A percentile compares a stretch with the other conserved stretches of the same genome.
Conservation (phyloP, 2,113 vertebrate genomes). For the Zosterops pallidus region DNA sequence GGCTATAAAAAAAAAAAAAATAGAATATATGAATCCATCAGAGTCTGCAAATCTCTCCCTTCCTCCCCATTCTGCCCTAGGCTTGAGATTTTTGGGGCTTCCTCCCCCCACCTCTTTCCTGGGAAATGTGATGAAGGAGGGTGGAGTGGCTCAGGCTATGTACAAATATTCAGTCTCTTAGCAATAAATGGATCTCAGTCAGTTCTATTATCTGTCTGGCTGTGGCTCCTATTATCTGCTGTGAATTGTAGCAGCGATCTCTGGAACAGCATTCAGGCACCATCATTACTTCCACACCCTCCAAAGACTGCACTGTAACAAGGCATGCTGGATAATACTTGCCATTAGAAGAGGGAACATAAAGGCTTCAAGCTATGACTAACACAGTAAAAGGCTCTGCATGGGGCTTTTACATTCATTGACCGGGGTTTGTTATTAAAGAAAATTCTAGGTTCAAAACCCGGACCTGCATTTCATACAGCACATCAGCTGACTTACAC, state of each 20-base stretch:
- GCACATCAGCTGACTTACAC: conserved; percentile 17
- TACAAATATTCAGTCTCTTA: conserved; percentile 79
- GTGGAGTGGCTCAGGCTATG: conserved; percentile 64
- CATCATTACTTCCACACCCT: conserved; percentile 78
- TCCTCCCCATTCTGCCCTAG: conserved; percentile 37
- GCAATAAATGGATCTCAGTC: conserved; percentile 79
- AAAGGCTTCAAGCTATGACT: conserved; percentile 77
- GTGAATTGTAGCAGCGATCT: conserved; percentile 77
- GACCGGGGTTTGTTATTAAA: conserved; percentile 69
- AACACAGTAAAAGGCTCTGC: conserved; percentile 71
- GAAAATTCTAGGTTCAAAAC: conserved; percentile 66
- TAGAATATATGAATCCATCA: not conserved
- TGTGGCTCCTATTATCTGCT: conserved; percentile 75
- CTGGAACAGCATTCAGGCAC: conserved; percentile 73
- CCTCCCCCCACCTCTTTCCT: not conserved
- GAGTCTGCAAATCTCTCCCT: conserved; percentile 23
- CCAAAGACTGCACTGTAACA: conserved; percentile 62
- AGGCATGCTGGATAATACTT: conserved; percentile 72
- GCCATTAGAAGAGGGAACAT: conserved; percentile 74
- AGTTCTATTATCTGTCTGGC: conserved; percentile 78
- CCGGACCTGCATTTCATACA: conserved; percentile 30
- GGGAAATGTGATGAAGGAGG: conserved; percentile 72
- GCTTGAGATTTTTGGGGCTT: not conserved
- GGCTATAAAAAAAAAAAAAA: not conserved
- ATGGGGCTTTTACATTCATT: conserved; percentile 69